Conservation (phyloP, 2,888 invertebrate species). For the Mimumesa dahlbomi region DNA sequence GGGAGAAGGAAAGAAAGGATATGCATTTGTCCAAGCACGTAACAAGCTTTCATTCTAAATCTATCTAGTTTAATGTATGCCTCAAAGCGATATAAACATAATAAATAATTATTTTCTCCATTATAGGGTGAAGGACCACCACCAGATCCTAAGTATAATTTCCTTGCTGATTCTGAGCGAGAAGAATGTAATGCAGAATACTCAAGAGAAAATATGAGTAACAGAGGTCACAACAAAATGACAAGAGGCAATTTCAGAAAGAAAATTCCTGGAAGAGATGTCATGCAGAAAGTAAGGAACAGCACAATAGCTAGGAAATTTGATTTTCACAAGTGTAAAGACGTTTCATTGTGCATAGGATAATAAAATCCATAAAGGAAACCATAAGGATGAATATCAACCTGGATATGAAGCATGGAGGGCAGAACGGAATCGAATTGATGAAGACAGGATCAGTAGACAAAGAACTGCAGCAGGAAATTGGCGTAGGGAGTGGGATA, state of each 20-base stretch:
- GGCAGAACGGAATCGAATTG: constrained; percentile 79
- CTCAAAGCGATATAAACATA: neutral
- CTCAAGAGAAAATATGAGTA: constrained; percentile 63
- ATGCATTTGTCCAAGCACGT: constrained; percentile 71
- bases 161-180: constrained; percentile 79
- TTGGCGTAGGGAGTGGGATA: constrained; percentile 81
- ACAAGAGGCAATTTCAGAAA: constrained; percentile 61
- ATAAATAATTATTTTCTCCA: neutral
- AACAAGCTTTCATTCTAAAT: neutral
- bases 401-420: constrained; percentile 80
- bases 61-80: neutral
- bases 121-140: constrained; percentile 79
- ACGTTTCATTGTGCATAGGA: constrained; percentile 35
- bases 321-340: neutral
- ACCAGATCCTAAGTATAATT: constrained; percentile 80
- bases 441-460: constrained; percentile 79
- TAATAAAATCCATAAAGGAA: constrained; percentile 50
- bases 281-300: constrained; percentile 61
- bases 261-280: constrained; percentile 65
- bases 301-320: neutral
- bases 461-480: constrained; percentile 80
- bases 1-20: constrained; percentile 70
- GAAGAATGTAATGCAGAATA: constrained; percentile 69
- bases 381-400: constrained; percentile 66
- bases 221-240: constrained; percentile 63